These are phyloP conservation scores for Cephus rjabovi DNA, from an alignment of 2,888 invertebrate genomes.

Conservation along the genomic window DNA sequence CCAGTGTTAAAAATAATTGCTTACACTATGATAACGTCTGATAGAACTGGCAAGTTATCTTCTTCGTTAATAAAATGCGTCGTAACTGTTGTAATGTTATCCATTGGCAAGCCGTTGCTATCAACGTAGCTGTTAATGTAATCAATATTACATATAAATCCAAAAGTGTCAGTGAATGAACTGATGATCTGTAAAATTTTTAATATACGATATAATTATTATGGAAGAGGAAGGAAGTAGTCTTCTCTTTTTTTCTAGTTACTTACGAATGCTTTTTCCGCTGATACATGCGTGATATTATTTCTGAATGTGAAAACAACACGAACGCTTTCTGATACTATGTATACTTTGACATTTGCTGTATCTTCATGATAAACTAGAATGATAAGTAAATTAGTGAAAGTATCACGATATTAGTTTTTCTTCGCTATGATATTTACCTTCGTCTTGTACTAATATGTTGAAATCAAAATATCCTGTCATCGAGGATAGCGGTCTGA, in stretches of 20 bases:
- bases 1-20: slow-evolving; percentile 34
- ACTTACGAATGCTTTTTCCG: slow-evolving; percentile 69
- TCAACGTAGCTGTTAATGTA: slow-evolving; percentile 66
- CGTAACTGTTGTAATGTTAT: slow-evolving; percentile 68
- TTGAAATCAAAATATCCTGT: slow-evolving; percentile 73
- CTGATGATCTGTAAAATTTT: slow-evolving; percentile 67
- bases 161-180: slow-evolving; percentile 69
- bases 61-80: slow-evolving; percentile 72
- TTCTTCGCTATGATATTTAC: slow-evolving; percentile 48
- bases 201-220: not conserved
- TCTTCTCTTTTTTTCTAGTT: not conserved
- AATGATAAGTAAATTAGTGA: slow-evolving; percentile 24
- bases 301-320: slow-evolving; percentile 72
- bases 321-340: slow-evolving; percentile 71
- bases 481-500: slow-evolving; percentile 70
- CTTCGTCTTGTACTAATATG: slow-evolving; percentile 69
- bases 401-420: not conserved
- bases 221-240: not conserved
- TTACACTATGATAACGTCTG: slow-evolving; percentile 69
- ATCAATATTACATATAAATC: slow-evolving; percentile 73
- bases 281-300: slow-evolving; percentile 63
- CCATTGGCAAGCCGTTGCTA: slow-evolving; percentile 56
- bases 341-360: slow-evolving; percentile 70
- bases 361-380: slow-evolving; percentile 65
- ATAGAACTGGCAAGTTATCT: slow-evolving; percentile 66